These are phyloP conservation scores for Agrotis clavis DNA, from an alignment of 2,888 invertebrate genomes.

Conservation along the genomic window DNA sequence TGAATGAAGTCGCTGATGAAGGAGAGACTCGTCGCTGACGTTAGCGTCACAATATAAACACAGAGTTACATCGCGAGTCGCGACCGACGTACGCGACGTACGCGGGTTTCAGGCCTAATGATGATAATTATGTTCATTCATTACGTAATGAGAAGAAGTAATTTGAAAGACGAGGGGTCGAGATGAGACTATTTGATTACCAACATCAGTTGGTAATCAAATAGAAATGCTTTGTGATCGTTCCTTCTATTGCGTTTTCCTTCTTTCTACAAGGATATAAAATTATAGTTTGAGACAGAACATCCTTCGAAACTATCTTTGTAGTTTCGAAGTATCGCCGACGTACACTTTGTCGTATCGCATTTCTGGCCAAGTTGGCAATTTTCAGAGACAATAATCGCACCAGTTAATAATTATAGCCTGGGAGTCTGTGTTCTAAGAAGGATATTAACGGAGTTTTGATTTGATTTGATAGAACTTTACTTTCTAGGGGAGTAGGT, in stretches of 20 bases:
- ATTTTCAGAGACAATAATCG: conserved; percentile 12
- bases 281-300: conserved; percentile 18
- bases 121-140: not conserved
- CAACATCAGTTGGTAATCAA: too few relatives aligned
- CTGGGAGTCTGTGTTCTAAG: not conserved
- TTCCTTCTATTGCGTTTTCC: not conserved
- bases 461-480: too few relatives aligned
- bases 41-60: too few relatives aligned
- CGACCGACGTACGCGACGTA: too few relatives aligned
- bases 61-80: too few relatives aligned
- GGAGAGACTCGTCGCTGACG: too few relatives aligned
- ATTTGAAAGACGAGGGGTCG: not conserved
- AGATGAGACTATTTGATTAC: conserved; percentile 36
- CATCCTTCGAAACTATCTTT: conserved; percentile 22
- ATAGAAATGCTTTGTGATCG: not conserved
- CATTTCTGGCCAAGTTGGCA: conserved; percentile 17
- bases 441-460: not conserved
- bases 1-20: too few relatives aligned
- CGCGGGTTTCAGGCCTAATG: too few relatives aligned
- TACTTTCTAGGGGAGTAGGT: too few relatives aligned
- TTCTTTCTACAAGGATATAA: not conserved
- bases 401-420: not conserved
- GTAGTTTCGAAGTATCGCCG: conserved; percentile 24
- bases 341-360: not conserved
- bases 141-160: conserved; percentile 1